Percentiles rank a stretch among this genome's conserved stretches.
These are phyloP conservation scores for Pelodiscus sinensis DNA, from an alignment of 2,113 vertebrate genomes.

Conservation along the genomic window DNA sequence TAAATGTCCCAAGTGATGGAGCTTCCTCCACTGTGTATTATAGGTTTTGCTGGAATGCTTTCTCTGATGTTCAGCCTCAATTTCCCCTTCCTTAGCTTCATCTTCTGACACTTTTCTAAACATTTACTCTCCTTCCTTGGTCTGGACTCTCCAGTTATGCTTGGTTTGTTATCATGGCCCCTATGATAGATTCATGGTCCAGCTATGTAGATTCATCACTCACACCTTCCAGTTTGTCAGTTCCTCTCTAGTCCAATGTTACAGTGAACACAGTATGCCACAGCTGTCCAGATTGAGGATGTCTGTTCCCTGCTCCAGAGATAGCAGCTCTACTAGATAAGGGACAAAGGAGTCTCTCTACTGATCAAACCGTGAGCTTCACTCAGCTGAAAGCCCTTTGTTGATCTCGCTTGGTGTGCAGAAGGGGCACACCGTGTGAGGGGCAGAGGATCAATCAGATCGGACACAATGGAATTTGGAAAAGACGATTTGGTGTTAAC, in stretches of 20 bases:
- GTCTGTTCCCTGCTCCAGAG: not conserved
- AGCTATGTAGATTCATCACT: fast-evolving
- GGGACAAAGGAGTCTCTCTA: not conserved
- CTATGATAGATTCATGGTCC: not conserved
- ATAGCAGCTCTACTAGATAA: not conserved
- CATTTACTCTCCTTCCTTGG: not conserved
- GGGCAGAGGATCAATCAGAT: not conserved
- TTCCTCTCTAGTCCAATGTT: not conserved
- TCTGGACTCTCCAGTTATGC: not conserved
- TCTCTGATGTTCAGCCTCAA: not conserved
- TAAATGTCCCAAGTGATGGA: not conserved
- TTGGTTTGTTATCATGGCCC: not conserved
- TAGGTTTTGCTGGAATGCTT: not conserved
- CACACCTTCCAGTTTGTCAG: not conserved
- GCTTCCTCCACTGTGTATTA: not conserved
- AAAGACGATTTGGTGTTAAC: not conserved
- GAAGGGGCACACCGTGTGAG: not conserved
- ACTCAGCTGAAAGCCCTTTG: not conserved
- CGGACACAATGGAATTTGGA: not conserved
- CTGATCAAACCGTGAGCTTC: not conserved
- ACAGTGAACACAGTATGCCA: not conserved
- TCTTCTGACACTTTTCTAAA: not conserved
- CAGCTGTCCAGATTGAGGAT: fast-evolving
- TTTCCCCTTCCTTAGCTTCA: not conserved
- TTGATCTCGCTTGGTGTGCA: not conserved